These are phyloP conservation scores for Amphilophus citrinellus DNA, from an alignment of 2,113 vertebrate species.

Conservation along the genomic window DNA sequence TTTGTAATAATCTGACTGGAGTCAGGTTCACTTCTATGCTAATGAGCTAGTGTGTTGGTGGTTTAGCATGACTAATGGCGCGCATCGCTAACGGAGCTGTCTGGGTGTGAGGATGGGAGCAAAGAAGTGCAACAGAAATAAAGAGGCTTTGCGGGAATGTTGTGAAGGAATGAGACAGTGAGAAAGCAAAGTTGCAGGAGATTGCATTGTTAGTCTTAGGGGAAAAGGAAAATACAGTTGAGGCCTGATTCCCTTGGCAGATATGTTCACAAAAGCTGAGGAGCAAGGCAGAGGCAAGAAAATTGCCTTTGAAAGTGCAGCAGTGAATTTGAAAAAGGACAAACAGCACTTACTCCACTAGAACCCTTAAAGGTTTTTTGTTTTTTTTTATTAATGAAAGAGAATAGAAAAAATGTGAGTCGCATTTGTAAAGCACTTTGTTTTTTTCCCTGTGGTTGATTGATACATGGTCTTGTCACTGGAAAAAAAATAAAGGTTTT, in stretches of 20 bases:
- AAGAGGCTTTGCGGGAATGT: constrained; percentile 60
- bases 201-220: constrained; percentile 65
- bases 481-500: background rate
- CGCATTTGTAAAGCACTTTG: background rate
- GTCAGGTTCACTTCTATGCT: constrained; percentile 76
- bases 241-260: constrained; percentile 59
- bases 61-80: constrained; percentile 79
- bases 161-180: constrained; percentile 52
- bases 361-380: background rate
- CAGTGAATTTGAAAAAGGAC: constrained; percentile 38
- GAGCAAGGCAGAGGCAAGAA: constrained; percentile 51
- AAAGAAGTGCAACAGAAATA: constrained; percentile 49
- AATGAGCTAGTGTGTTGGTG: constrained; percentile 74
- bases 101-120: constrained; percentile 46
- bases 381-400: constrained; percentile 9
- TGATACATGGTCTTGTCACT: background rate
- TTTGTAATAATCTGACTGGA: constrained; percentile 79
- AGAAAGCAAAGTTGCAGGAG: constrained; percentile 53
- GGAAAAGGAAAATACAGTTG: constrained; percentile 59
- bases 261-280: constrained; percentile 58
- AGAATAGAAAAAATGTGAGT: background rate
- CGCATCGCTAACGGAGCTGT: constrained; percentile 70
- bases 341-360: constrained; percentile 35
- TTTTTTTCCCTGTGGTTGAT: background rate
- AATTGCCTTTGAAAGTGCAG: constrained; percentile 67